Conservation (phyloP, 2,888 invertebrate species). For the Steinernema hermaphroditum region DNA sequence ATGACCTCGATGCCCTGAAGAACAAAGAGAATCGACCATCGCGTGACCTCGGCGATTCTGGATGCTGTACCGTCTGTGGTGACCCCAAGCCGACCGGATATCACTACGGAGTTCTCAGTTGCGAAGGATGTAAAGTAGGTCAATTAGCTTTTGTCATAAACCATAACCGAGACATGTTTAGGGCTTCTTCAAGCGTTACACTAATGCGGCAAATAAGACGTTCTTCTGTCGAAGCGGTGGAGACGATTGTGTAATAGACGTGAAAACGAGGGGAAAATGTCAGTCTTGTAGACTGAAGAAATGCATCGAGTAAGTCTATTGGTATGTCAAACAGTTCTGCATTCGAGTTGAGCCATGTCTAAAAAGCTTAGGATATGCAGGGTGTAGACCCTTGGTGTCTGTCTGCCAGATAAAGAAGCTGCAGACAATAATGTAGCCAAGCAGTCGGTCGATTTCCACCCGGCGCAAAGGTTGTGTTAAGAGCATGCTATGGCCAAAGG, state of each 20-base stretch:
- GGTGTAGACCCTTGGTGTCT: no score
- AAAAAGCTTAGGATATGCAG: no score
- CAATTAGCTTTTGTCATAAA: not conserved
- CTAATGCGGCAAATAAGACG: not conserved
- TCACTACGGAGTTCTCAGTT: conserved; percentile 7
- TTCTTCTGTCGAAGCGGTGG: not conserved
- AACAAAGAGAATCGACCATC: not conserved
- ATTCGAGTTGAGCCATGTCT: no score
- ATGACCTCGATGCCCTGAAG: not conserved
- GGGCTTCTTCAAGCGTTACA: conserved; percentile 10
- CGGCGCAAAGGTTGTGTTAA: no score
- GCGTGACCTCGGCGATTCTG: not conserved
- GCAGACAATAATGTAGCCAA: no score
- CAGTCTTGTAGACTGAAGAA: conserved; percentile 9
- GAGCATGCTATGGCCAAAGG: no score
- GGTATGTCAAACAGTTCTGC: not conserved
- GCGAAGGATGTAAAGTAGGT: conserved; percentile 12
- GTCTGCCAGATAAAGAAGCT: no score
- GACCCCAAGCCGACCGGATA: not conserved
- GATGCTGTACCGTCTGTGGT: not conserved
- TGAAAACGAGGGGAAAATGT: not conserved
- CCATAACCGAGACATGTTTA: no score
- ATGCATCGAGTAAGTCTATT: conserved; percentile 2
- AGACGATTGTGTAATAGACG: not conserved
- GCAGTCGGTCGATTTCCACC: no score